A percentile compares a stretch with the other conserved stretches of the same genome.
phyloP scores from a whole-genome alignment of 2,888 invertebrate genomes.

The Cephus pygmeus region DNA sequence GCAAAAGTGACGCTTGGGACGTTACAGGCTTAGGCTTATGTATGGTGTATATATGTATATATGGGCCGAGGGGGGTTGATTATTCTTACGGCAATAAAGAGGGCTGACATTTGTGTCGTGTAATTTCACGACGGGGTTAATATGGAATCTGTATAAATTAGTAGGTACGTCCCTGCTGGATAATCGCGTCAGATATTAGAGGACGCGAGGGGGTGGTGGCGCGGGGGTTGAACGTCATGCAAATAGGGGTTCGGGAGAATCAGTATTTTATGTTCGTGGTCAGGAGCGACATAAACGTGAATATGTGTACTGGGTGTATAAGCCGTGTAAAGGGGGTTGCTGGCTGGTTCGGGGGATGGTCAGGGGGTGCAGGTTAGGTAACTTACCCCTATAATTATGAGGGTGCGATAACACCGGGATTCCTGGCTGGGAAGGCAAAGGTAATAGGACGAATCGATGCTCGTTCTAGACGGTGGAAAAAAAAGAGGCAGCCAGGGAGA shows the following conservation, averaged over 20 bases:
- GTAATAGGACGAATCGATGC: background rate
- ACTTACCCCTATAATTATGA: background rate
- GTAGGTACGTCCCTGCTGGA: background rate
- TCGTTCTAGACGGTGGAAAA: background rate
- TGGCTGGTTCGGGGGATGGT: no score
- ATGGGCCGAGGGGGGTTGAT: background rate
- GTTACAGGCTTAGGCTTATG: background rate
- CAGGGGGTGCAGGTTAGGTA: background rate
- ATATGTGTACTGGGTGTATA: background rate
- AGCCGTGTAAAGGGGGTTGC: background rate
- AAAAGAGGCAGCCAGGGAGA: background rate
- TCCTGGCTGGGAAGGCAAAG: background rate
- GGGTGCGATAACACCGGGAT: background rate
- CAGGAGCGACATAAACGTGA: background rate
- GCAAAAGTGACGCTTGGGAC: background rate
- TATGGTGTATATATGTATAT: background rate
- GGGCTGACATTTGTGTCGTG: background rate
- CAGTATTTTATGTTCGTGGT: background rate
- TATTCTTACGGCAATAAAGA: background rate
- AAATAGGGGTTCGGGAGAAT: background rate
- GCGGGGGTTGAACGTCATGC: background rate
- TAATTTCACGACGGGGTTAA: background rate
- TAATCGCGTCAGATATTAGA: background rate
- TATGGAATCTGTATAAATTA: background rate
- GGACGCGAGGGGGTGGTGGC: background rate